phyloP scores from a whole-genome alignment of 2,113 vertebrate genomes.

The Odocoileus virginianus region DNA sequence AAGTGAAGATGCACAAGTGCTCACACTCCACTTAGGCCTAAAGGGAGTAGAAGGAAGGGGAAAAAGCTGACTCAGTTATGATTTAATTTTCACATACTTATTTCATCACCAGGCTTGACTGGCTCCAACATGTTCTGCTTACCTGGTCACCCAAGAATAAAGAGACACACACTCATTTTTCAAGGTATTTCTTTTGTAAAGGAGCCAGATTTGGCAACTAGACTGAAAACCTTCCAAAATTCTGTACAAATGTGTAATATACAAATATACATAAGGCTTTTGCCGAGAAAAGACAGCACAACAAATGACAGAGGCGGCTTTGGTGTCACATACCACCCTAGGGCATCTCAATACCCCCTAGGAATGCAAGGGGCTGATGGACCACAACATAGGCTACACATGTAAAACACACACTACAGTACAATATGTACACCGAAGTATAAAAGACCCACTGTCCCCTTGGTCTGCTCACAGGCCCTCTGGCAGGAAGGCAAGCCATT shows the following conservation, averaged over 20 bases:
- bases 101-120: neutral
- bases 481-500: slow-evolving; percentile 63
- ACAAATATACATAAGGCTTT: slow-evolving; percentile 85
- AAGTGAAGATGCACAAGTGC: neutral
- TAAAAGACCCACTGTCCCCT: slow-evolving; percentile 67
- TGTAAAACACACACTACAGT: slow-evolving; percentile 70
- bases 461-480: slow-evolving; percentile 65
- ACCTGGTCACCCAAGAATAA: slow-evolving; percentile 58
- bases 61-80: neutral
- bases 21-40: neutral
- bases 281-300: slow-evolving; percentile 77
- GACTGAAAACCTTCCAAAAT: slow-evolving; percentile 87
- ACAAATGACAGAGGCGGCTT: slow-evolving; percentile 72
- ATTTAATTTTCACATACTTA: neutral
- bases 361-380: slow-evolving; percentile 16
- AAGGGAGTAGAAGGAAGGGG: neutral
- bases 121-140: slow-evolving; percentile 47
- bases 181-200: slow-evolving; percentile 85
- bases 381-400: slow-evolving; percentile 69
- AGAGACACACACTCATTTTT: slow-evolving; percentile 69
- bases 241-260: slow-evolving; percentile 87
- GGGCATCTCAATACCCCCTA: slow-evolving; percentile 57
- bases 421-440: slow-evolving; percentile 80
- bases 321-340: slow-evolving; percentile 70
- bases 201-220: slow-evolving; percentile 82